These are phyloP conservation scores for Cyrtodaria siliqua DNA, from an alignment of 2,888 invertebrate species.

Conservation along the genomic window DNA sequence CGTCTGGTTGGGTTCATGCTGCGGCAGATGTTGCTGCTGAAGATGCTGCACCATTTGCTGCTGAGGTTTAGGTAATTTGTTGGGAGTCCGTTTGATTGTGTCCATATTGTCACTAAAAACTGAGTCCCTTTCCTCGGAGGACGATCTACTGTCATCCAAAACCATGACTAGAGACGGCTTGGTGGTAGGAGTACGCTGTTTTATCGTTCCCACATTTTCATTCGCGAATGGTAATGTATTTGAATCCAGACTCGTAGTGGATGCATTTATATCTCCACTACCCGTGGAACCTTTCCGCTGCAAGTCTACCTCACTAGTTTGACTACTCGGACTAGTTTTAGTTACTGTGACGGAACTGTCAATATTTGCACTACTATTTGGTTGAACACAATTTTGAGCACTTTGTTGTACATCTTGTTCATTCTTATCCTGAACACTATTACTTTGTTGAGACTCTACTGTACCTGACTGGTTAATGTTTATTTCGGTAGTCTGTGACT, in stretches of 20 bases:
- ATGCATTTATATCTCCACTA: constrained; percentile 74
- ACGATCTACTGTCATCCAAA: constrained; percentile 65
- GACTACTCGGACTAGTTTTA: constrained; percentile 20
- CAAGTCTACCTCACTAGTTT: constrained; percentile 35
- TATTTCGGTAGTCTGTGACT: constrained; percentile 43
- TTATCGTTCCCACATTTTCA: constrained; percentile 99
- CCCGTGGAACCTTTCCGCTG: constrained; percentile 66
- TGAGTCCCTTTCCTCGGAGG: constrained; percentile 17
- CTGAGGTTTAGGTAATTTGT: constrained; percentile 56
- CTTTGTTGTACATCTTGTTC: constrained; percentile 17
- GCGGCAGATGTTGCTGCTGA: constrained; percentile 39
- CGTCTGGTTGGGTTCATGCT: constrained; percentile 41
- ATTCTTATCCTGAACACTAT: constrained; percentile 39
- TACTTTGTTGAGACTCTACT: constrained; percentile 29
- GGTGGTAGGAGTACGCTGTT: constrained; percentile 89
- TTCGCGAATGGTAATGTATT: constrained; percentile 96
- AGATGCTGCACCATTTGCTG: constrained; percentile 48
- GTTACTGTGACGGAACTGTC: background rate
- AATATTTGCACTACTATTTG: constrained; percentile 2
- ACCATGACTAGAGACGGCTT: constrained; percentile 81
- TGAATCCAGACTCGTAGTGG: constrained; percentile 95
- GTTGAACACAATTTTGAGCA: constrained; percentile 65
- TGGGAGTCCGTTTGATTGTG: constrained; percentile 61
- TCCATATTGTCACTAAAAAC: constrained; percentile 64
- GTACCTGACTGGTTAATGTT: constrained; percentile 34